Conservation (phyloP, 1,140 invertebrate genomes). For the Drosophila setifemur region DNA sequence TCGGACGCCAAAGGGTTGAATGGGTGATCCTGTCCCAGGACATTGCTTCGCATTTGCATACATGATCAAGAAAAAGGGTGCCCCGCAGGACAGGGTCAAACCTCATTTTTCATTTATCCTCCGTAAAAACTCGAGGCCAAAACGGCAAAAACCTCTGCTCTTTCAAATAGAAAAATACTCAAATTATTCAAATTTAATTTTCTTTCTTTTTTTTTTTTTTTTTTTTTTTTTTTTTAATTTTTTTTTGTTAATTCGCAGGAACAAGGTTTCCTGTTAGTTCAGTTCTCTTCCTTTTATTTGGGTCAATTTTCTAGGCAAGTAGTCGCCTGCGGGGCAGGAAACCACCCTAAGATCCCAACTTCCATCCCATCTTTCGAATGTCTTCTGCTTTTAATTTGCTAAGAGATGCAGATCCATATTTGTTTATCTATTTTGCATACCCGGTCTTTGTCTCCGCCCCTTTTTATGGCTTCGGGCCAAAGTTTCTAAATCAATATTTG, state of each 20-base stretch:
- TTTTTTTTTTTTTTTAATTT: not conserved
- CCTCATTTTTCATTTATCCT: conserved; percentile 70
- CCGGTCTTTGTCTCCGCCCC: conserved; percentile 29
- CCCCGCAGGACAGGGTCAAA: conserved; percentile 55
- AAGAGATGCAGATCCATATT: conserved; percentile 25
- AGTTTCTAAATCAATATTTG: conserved; percentile 68
- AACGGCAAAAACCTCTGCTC: conserved; percentile 10
- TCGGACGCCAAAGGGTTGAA: conserved; percentile 73
- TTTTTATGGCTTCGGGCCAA: conserved; percentile 14
- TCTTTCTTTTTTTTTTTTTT: not conserved
- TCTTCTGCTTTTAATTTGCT: not conserved
- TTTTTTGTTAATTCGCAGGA: conserved; percentile 15
- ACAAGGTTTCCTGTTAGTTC: conserved; percentile 9
- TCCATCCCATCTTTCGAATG: not conserved
- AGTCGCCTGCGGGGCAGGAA: conserved; percentile 26
- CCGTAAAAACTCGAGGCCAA: conserved; percentile 19
- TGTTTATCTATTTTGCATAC: conserved; percentile 66
- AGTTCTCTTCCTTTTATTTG: conserved; percentile 2
- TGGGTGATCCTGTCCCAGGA: conserved; percentile 52
- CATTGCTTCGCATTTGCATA: conserved; percentile 67
- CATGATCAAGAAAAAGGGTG: conserved; percentile 66
- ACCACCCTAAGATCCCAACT: conserved; percentile 8
- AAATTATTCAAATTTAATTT: conserved; percentile 33
- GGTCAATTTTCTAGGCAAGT: conserved; percentile 12
- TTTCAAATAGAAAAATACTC: conserved; percentile 45